Evolutionary conservation across 2,888 invertebrate species (phyloP), one percentile per base, ranked within the genome.

Genomic region (Spialia ferax): DNA sequence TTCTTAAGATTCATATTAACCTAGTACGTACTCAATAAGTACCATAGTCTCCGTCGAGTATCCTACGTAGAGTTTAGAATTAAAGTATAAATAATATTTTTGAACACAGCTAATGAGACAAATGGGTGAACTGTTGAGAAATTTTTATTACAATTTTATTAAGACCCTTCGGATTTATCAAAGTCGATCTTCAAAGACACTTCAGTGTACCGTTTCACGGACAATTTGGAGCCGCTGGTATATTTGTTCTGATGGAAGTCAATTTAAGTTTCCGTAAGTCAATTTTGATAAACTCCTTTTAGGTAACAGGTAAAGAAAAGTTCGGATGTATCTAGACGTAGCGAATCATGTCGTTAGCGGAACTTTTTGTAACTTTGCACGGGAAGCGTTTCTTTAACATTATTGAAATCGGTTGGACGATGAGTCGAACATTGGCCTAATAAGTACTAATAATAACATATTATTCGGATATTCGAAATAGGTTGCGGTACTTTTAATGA

Each of bases 211-310:
- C 64, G 23, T 50, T 65, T 26, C 52, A 52, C 52, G 45, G 35
- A 23, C 57, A 57, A 48, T 66, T 66, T 54, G 52, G 42, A 38
- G 52, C 42, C 52, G 48, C 59, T 48, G 2, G 57, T 42, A 59
- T 66, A 60, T 66, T 59, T 66, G 59, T 42, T 60, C 50, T 18
- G 65, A 66, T 66, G 52, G 60, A 60, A 66, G 59, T 52, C 65
- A 66, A 66, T 66, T 66, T 66, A 60, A 66, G 59, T 66, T 66
- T 66, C 54, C 59, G 52, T 54, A 38, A 66, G 59, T 66, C 59
- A 66, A 66, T 65, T 59, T 65, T 65, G 65, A 65, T 60, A 55
- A 63, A 63, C 63, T 52, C 59, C 59, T 60, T 54, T 66, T 52
- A 52, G 42, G 15, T 20, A 65, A 59, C 57, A 60, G 59, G 65